phyloP scores from a whole-genome alignment of 2,797 vertebrate genomes.

The Caiman crocodilus region DNA sequence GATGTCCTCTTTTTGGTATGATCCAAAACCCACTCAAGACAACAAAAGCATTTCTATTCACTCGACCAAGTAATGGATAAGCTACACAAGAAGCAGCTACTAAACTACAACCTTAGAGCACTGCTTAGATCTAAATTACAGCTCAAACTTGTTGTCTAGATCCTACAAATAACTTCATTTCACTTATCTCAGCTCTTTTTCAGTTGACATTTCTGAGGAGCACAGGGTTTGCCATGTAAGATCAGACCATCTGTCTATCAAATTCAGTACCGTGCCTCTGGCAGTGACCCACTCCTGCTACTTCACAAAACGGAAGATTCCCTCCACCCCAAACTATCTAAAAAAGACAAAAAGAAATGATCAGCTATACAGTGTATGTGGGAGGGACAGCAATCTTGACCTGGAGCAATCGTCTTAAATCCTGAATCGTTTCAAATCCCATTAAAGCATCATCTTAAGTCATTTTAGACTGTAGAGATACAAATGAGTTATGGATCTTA shows the following conservation, averaged over 20 bases:
- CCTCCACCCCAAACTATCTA: too few species aligned
- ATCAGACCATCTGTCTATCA: neutral
- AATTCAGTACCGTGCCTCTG: neutral
- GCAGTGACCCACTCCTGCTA: neutral
- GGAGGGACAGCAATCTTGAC: neutral
- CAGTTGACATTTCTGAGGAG: neutral
- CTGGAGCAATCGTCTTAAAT: neutral
- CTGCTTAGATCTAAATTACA: neutral
- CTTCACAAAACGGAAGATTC: neutral
- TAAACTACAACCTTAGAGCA: neutral
- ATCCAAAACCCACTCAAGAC: neutral
- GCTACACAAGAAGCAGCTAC: neutral
- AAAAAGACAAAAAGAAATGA: neutral
- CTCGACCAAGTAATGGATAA: neutral
- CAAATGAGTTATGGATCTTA: neutral
- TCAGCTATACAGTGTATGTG: neutral
- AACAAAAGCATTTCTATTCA: rapidly evolving
- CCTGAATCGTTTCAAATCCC: neutral
- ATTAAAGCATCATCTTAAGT: too few species aligned
- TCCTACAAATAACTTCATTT: neutral
- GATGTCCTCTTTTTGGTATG: neutral
- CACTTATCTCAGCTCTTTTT: neutral
- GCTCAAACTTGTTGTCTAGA: rapidly evolving
- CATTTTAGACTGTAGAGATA: neutral
- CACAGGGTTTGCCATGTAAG: neutral